Evolutionary conservation across 1,140 invertebrate genomes (phyloP), one percentile per base, ranked within the genome.

Genomic region (Drosophila ambigua): DNA sequence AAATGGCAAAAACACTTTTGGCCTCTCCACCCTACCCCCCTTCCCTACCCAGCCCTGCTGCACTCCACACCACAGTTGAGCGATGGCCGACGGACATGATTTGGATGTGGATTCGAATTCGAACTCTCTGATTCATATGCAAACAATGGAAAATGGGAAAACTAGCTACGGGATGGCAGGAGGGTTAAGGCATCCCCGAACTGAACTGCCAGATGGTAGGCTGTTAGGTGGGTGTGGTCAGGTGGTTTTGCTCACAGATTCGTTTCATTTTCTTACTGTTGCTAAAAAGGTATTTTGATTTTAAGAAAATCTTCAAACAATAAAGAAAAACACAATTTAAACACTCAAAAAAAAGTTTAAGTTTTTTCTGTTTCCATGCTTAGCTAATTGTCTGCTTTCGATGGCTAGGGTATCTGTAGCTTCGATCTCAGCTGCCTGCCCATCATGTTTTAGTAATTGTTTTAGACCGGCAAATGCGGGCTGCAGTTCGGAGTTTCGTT

Each of bases 51-150:
- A 5, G 15, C 39, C 49, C 28, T 7, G 15, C 39, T 7, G 15
- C 26, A 8, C 41, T 44, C 52, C 16, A 16, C 16, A 16, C 16
- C 20, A 20, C 20, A 20, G 20, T 60, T 79, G 71, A 85, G 49
- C 64, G 79, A 79, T 84, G 80, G 81, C 81, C 54, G 58, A 61
- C 49, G 73, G 61, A 60, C 73, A 80, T 77, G 57, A 68, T 76
- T 68, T 60, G 72, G 72, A 44, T 74, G 24, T n/a, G 58, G 55
- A 72, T 73, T 72, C 16, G 46, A 26, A 55, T 74, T 64, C 54
- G 35, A 39, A 39, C 35, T 39, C 35, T 39, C 35, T 62, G 57
- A 79, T 79, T 63, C 61, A 66, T 71, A 63, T 80, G 71, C 81
- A 85, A 82, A 81, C 52, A 75, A 79, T 61, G 57, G 49, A 53